A percentile compares a stretch with the other conserved stretches of the same genome.
phyloP scores from a whole-genome alignment of 2,113 vertebrate genomes.

The Rutilus rutilus region DNA sequence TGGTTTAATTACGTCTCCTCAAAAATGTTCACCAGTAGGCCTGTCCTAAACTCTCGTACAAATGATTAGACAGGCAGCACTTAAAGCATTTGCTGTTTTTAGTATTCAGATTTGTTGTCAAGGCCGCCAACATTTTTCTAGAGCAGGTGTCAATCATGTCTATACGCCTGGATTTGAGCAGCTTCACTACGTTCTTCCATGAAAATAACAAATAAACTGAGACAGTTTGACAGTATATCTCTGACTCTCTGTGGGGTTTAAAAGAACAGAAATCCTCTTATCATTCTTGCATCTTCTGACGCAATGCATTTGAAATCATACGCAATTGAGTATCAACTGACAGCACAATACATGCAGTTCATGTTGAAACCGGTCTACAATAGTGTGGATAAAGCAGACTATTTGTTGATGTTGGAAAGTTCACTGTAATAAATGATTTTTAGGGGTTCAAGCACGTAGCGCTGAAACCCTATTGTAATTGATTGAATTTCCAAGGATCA shows the following conservation, averaged over 20 bases:
- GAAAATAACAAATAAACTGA: background rate
- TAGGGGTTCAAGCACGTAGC: too few species aligned
- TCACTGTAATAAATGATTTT: background rate
- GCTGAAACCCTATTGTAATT: too few species aligned
- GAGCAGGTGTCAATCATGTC: background rate
- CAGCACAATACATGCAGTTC: background rate
- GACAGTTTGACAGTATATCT: too few species aligned
- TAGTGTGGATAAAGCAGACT: background rate
- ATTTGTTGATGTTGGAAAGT: background rate
- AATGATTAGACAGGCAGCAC: constrained; percentile 9
- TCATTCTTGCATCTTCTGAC: constrained; percentile 13
- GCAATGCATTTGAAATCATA: constrained; percentile 19
- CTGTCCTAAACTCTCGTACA: background rate
- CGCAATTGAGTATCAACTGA: background rate
- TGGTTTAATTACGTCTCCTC: constrained; percentile 1
- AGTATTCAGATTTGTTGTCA: constrained; percentile 4
- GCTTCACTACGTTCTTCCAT: background rate
- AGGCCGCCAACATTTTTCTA: background rate
- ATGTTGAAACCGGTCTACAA: background rate
- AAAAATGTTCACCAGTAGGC: constrained; percentile 14
- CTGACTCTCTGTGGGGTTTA: background rate
- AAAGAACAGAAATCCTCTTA: background rate
- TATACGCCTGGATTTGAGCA: background rate
- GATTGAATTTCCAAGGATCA: too few species aligned
- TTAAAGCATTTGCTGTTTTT: background rate